phyloP scores from a whole-genome alignment of 2,797 vertebrate genomes.

The Rhynchonycteris naso region DNA sequence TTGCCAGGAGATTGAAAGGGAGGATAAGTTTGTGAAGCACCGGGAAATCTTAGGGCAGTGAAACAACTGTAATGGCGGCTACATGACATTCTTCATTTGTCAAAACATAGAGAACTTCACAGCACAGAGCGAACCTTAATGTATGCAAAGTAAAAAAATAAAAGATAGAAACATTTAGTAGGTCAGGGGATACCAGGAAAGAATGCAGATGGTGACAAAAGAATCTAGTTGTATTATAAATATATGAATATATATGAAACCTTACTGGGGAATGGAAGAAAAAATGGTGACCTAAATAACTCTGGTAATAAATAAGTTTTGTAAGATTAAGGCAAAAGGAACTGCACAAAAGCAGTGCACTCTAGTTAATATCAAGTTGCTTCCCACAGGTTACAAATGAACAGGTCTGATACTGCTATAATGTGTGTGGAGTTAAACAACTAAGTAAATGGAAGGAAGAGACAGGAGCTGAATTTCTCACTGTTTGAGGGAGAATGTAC shows the following conservation, averaged over 20 bases:
- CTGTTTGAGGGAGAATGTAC: not conserved
- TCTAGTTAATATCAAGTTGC: not conserved
- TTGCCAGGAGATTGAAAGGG: not conserved
- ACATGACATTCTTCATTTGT: not conserved
- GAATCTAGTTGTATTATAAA: not conserved
- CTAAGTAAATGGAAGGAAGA: not conserved
- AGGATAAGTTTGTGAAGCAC: not conserved
- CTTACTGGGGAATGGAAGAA: not conserved
- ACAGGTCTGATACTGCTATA: not conserved
- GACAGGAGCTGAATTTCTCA: not conserved
- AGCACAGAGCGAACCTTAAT: not conserved
- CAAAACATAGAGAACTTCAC: not conserved
- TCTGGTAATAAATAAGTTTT: not conserved
- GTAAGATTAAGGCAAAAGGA: not conserved
- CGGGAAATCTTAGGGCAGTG: not conserved
- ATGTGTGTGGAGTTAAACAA: not conserved
- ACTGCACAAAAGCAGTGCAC: not conserved
- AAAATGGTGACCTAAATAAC: not conserved
- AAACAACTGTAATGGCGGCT: not conserved
- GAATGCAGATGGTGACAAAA: not conserved
- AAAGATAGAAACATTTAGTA: not conserved
- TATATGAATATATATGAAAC: not conserved
- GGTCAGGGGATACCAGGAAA: not conserved
- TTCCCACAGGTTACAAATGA: not conserved
- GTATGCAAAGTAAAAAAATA: not conserved